Base-by-base conservation (phyloP, 2,888 invertebrate genomes). In the Eurytoma californica region DNA sequence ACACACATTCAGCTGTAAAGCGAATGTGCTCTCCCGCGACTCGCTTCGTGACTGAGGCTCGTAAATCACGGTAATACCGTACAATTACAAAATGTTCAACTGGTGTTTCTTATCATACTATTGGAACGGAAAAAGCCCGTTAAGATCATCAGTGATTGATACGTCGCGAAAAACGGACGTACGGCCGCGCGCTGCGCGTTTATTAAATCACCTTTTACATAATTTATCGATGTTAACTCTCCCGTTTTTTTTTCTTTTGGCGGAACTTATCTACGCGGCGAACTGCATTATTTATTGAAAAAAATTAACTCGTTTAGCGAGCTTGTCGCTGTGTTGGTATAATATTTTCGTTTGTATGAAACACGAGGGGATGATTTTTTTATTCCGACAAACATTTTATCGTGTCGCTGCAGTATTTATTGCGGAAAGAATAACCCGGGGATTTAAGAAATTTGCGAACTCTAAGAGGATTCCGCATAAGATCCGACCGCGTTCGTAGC, bases 1-100 rank as follows among this genome's bases (percentile, higher is more conserved):
- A 39, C 39, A 39, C 39, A 58, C 9, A 58, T 20, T 30, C 18
- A 24, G 20, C 16, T 18, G 16, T 14, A 39, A 39, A 39, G 57
- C 57, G 61, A 75, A 55, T 72, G 69, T 66, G 67, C 80, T 68
- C 80, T 68, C 57, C 61, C 51, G 72, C 39, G 66, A 74, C 63
- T 72, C 75, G 20, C 55, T 79, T 81, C 81, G 81, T 79, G 81
- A 76, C 79, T 55, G 39, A 60, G 24, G 30, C 18, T 76, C 78
- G 76, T 81, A 76, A 79, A 79, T 79, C 81, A 78, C 70, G 60
- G 69, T 79, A 79, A 79, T 79, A 70, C 81, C 65, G 53, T 66
- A 55, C 79, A 81, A 81, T 81, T 81, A 81, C 81, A 72, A 65
- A 76, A 73, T 61, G 81, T 73, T 81, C 81, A 81, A 81, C 79